Conservation (phyloP, 2,113 vertebrate genomes). For the Corvus hawaiiensis region DNA sequence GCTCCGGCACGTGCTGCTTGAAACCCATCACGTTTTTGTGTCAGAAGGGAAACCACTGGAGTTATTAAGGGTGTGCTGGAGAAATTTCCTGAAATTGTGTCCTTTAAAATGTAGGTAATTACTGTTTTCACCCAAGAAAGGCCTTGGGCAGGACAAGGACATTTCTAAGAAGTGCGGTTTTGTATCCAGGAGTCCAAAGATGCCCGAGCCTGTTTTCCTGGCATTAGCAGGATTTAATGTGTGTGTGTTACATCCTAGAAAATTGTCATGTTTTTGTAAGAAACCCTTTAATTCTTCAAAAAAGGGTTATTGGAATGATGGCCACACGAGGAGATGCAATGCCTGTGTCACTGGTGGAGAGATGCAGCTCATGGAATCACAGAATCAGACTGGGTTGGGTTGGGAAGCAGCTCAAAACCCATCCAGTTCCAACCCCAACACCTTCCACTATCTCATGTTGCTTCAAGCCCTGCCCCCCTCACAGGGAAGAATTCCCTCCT, state of each 20-base stretch:
- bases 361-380: not conserved
- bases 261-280: not conserved
- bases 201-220: not conserved
- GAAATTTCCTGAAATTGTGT: not conserved
- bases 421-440: not conserved
- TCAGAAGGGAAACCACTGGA: not conserved
- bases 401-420: not conserved
- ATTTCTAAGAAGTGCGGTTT: rapidly evolving
- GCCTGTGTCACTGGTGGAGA: not conserved
- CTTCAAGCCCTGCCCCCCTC: not conserved
- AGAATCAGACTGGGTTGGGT: not conserved
- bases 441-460: not conserved
- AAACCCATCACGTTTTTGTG: not conserved
- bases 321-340: rapidly evolving
- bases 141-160: not conserved
- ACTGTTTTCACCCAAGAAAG: not conserved
- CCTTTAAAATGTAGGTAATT: not conserved
- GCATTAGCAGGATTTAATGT: not conserved
- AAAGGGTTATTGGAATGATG: not conserved
- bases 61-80: not conserved
- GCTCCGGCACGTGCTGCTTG: not conserved
- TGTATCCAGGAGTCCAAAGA: not conserved
- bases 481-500: not conserved
- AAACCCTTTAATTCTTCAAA: not conserved
- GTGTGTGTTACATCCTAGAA: not conserved